phyloP scores from a whole-genome alignment of 2,888 invertebrate species.

The Didymodactylos carnosus region DNA sequence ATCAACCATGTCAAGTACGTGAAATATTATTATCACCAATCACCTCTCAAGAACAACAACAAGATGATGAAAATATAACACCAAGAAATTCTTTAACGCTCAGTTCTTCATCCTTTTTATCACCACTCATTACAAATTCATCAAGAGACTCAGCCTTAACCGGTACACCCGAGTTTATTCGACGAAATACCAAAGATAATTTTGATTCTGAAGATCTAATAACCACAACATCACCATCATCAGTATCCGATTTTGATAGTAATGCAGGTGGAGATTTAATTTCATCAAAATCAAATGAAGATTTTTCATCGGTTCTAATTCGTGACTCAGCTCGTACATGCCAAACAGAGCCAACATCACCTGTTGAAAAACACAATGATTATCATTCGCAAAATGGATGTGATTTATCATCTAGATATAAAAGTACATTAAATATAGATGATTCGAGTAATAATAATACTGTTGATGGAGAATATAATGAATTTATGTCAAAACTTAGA shows the following conservation, averaged over 20 bases:
- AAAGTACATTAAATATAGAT: too few species aligned
- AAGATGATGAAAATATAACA: background rate
- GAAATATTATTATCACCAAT: background rate
- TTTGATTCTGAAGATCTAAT: too few species aligned
- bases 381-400: background rate
- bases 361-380: background rate
- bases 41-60: too few species aligned
- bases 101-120: background rate
- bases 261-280: too few species aligned
- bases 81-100: background rate
- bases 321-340: background rate
- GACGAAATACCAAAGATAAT: too few species aligned
- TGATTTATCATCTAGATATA: too few species aligned
- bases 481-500: background rate
- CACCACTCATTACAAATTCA: background rate
- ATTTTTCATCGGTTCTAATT: background rate
- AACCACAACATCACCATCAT: too few species aligned
- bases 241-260: too few species aligned
- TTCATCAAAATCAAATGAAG: too few species aligned
- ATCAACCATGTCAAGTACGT: too few species aligned
- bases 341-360: background rate
- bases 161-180: too few species aligned
- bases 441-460: background rate
- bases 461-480: background rate
- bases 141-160: too few species aligned